Evolutionary conservation across 2,888 invertebrate genomes (phyloP), one percentile per base, ranked within the genome.

Genomic region (Eustalomyia histrio): DNA sequence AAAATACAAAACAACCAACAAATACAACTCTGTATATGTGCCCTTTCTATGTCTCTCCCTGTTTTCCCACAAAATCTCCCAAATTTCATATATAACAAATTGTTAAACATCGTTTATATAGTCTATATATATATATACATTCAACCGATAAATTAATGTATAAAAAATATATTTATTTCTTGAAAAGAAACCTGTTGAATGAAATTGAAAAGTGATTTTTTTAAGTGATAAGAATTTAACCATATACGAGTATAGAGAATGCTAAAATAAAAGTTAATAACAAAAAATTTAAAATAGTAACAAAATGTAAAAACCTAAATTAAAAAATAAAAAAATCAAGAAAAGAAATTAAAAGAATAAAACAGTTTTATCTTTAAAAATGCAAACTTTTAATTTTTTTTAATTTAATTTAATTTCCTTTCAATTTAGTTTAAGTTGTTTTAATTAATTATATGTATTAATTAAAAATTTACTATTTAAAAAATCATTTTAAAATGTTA

Each of bases 121-220:
- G 60, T 76, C 67, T 65, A 80, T 63, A 71, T 53, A 69, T 29
- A 24, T 43, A 61, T 53, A 47, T 17, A 63, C 39, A 50, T 61
- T 61, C 53, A 64, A 69, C 0, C 63, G 55, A 60, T 72, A 61
- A 21, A 55, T 80, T 43, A 58, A 65, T 76, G 47, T 63, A 71
- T 75, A n/a, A 57, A 43, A 39, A 55, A 64, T 33, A 61, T 57
- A 68, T 57, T 73, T 79, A 52, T 52, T 61, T 79, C 61, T 68
- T 68, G 8, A 55, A 58, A 18, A 60, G 67, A 58, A 80, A 80
- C 72, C 76, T 80, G 80, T 76, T 80, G 76, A 80, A 73, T 53
- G 80, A 72, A 80, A 80, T 76, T 80, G 79, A 80, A 80, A 80
- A 80, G 80, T 80, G 80, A 80, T 80, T 73, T 72, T 78, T 78